These are phyloP conservation scores for Gracilinanus agilis DNA, from an alignment of 2,113 vertebrate species.

Conservation along the genomic window DNA sequence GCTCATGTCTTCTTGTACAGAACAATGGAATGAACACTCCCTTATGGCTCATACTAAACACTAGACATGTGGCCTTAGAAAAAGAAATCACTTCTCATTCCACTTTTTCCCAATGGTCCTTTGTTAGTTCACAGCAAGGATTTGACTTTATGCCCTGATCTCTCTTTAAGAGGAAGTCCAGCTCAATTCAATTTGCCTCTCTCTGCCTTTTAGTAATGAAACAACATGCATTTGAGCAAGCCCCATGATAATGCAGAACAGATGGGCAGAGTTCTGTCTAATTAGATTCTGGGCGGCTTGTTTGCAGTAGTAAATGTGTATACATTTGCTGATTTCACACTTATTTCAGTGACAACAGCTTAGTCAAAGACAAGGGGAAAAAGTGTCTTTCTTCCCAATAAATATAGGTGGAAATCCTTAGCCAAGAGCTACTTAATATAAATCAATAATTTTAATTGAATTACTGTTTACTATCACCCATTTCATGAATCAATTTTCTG, in stretches of 20 bases:
- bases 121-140: conserved; percentile 92
- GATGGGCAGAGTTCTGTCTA: conserved; percentile 90
- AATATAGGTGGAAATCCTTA: conserved; percentile 40
- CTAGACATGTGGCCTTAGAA: conserved; percentile 92
- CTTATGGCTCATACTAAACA: conserved; percentile 89
- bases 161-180: conserved; percentile 86
- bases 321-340: conserved; percentile 88
- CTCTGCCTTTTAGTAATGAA: conserved; percentile 86
- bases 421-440: conserved; percentile 66
- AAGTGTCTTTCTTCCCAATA: rapidly evolving
- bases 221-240: conserved; percentile 83
- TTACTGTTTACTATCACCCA: conserved; percentile 9
- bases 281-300: conserved; percentile 88
- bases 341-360: conserved; percentile 82
- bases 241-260: conserved; percentile 87
- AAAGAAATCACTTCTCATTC: conserved; percentile 85
- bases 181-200: conserved; percentile 90
- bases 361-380: conserved; percentile 75
- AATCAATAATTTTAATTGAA: conserved; percentile 68
- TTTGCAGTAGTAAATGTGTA: conserved; percentile 81
- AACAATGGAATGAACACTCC: conserved; percentile 91
- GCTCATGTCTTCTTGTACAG: conserved; percentile 82
- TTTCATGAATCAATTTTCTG: neutral
- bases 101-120: conserved; percentile 85
- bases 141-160: conserved; percentile 90